Base-by-base conservation (phyloP, 2,888 invertebrate genomes). In the Lysandra coridon region DNA sequence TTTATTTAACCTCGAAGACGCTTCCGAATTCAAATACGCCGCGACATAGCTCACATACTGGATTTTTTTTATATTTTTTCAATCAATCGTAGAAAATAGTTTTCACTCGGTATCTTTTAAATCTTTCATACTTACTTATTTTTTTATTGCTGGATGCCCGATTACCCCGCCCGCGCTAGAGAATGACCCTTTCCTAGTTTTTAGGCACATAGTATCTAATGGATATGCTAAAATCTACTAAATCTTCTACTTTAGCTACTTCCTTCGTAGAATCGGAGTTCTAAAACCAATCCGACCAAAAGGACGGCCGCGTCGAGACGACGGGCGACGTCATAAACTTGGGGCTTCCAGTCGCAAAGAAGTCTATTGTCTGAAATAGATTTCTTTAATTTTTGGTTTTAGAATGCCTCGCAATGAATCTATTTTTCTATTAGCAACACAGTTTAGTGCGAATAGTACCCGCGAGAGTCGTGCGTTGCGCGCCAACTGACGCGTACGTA, bases 41-140 rank as follows among this genome's bases (percentile, higher is more conserved):
- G 89, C 89, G 89, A 83, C 85, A 87, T 90, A 90, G 94, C 94
- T 94, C 94, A 94, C 94, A 94, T 94, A 94, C 94, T 91, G 94
- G 94, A 93, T 87, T 85, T 84, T 85, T 87, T 86, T 84, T 83
- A 84, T 84, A 86, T 84, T 57, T 33, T 75, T 76, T 76, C 33
- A 76, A 57, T 76, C 17, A 76, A 57, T 85, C 88, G 90, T 93
- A 92, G 94, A 85, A 85, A 83, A 89, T 92, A 92, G 91, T 91
- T 89, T 85, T 86, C 84, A 90, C 93, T 91, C 92, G 90, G 88
- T 89, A 88, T 87, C 88, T 88, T 80, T 88, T 80, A 85, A 87
- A 86, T 85, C 87, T 88, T 87, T 87, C 88, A 86, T 88, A 88
- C 88, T 87, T 88, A 88, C 88, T 87, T 86, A 83, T 87, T 90